These are phyloP conservation scores for Homarus gammarus DNA, from an alignment of 2,888 invertebrate species.

Conservation along the genomic window DNA sequence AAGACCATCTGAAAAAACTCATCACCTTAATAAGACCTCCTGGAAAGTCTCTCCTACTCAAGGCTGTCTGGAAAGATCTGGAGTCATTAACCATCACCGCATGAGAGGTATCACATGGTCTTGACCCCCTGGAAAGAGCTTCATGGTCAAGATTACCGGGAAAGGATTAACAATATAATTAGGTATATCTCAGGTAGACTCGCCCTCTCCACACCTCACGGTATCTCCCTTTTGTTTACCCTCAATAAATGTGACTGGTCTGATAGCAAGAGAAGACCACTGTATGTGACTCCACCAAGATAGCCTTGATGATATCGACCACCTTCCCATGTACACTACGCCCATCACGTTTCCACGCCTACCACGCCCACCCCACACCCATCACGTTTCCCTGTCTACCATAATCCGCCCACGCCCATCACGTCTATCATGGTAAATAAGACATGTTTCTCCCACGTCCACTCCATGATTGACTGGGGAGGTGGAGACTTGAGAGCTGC, in stretches of 20 bases:
- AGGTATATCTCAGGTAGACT: too few relatives aligned
- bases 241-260: background rate
- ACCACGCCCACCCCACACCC: constrained; percentile 2
- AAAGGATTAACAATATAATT: too few relatives aligned
- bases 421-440: background rate
- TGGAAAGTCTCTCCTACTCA: too few relatives aligned
- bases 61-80: too few relatives aligned
- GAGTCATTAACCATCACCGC: too few relatives aligned
- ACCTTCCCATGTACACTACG: background rate
- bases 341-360: background rate
- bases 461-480: background rate
- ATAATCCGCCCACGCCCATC: background rate
- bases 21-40: too few relatives aligned
- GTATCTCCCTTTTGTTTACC: too few relatives aligned
- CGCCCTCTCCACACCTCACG: too few relatives aligned
- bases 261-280: background rate
- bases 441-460: background rate
- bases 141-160: too few relatives aligned
- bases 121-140: too few relatives aligned
- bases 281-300: background rate
- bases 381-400: background rate
- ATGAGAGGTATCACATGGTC: too few relatives aligned
- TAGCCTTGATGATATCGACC: background rate
- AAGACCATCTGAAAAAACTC: too few relatives aligned
- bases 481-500: background rate